phyloP scores from a whole-genome alignment of 1,140 invertebrate species.

The Grapholita molesta region DNA sequence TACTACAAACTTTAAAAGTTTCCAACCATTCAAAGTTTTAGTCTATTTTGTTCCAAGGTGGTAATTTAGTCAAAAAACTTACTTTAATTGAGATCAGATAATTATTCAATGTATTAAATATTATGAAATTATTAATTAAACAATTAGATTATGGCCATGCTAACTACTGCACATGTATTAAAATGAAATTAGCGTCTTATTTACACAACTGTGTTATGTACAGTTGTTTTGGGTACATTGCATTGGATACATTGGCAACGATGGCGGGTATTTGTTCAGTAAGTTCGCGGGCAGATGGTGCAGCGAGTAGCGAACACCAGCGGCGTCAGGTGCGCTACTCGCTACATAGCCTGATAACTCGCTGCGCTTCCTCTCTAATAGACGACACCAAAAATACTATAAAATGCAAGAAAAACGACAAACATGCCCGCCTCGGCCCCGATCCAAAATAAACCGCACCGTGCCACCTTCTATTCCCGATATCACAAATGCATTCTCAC shows the following conservation, averaged over 20 bases:
- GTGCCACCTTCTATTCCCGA: constrained; percentile 19
- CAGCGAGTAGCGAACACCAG: background rate
- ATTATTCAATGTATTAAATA: background rate
- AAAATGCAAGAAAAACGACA: constrained; percentile 41
- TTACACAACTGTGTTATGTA: background rate
- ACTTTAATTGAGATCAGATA: too few species aligned
- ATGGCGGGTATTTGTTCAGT: background rate
- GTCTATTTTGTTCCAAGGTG: too few species aligned
- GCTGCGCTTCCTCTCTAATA: background rate
- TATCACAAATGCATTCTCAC: background rate
- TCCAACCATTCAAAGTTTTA: too few species aligned
- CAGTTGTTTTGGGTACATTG: background rate
- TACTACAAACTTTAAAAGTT: too few species aligned
- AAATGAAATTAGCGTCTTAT: background rate
- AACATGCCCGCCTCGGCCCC: constrained; percentile 41
- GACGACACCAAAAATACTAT: constrained; percentile 36
- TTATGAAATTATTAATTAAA: background rate
- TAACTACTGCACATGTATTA: background rate
- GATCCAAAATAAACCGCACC: constrained; percentile 55
- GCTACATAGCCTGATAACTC: background rate
- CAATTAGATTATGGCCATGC: background rate
- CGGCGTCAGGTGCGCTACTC: background rate
- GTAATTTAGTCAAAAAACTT: too few species aligned
- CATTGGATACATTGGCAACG: background rate
- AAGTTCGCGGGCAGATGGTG: background rate